A percentile compares a stretch with the other conserved stretches of the same genome.
Evolutionary conservation across 2,888 invertebrate species (phyloP).

Genomic region (Helicoverpa assulta): DNA sequence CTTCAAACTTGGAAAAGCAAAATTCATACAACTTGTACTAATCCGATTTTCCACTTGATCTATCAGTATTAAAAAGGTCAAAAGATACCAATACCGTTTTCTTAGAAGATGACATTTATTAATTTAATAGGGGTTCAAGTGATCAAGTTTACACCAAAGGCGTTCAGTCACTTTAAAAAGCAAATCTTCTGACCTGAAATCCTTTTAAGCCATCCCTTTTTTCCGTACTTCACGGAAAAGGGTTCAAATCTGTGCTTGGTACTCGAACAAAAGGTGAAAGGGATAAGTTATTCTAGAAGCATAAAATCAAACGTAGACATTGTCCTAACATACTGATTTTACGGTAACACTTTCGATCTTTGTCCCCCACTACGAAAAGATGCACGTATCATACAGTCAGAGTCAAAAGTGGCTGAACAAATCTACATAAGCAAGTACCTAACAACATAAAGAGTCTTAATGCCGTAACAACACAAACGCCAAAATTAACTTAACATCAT

Average conservation of each 20-base stretch:
- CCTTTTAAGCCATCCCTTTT: not conserved
- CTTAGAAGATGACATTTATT: conserved; percentile 1
- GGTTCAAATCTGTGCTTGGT: conserved; percentile 2
- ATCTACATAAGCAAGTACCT: too few relatives aligned
- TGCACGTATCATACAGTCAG: conserved; percentile 26
- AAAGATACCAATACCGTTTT: not conserved
- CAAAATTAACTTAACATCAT: too few relatives aligned
- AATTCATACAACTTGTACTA: not conserved
- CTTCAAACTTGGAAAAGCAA: not conserved
- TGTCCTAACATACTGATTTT: conserved; percentile 34
- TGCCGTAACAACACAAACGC: too few relatives aligned
- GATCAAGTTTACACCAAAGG: not conserved
- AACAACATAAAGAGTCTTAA: too few relatives aligned
- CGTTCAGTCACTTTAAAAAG: not conserved
- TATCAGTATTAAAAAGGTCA: conserved; percentile 2
- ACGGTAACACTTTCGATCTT: conserved; percentile 64
- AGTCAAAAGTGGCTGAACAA: too few relatives aligned
- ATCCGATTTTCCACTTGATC: not conserved
- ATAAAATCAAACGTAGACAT: conserved; percentile 29
- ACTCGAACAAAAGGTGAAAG: conserved; percentile 11
- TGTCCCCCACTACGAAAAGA: conserved; percentile 67
- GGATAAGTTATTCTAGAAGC: conserved; percentile 16
- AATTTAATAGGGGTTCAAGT: not conserved
- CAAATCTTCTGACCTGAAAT: conserved; percentile 3
- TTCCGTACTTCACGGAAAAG: not conserved